Evolutionary conservation across 1,140 invertebrate species (phyloP).

Genomic region (Zophobas morio): DNA sequence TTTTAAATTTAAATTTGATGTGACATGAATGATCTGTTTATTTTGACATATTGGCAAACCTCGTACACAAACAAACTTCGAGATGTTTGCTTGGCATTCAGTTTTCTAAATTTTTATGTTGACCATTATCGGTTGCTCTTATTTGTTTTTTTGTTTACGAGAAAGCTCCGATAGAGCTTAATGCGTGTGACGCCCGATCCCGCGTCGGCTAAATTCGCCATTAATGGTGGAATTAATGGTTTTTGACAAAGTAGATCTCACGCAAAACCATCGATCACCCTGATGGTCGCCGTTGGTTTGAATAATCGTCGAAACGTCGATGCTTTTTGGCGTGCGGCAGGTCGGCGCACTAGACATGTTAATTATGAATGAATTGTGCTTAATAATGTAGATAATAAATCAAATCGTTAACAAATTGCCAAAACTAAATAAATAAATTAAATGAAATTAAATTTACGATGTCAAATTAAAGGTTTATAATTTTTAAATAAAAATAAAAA

Average conservation of each 20-base stretch:
- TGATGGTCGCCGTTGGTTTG: conserved; percentile 33
- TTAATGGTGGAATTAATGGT: conserved; percentile 25
- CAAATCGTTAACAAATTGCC: conserved; percentile 42
- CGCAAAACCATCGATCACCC: conserved; percentile 39
- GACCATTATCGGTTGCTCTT: conserved; percentile 13
- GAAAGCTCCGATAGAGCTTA: not conserved
- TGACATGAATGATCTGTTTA: conserved; percentile 23
- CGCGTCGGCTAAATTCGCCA: conserved; percentile 13
- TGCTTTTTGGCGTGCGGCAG: conserved; percentile 33
- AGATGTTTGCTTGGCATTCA: not conserved
- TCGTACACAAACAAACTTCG: not conserved
- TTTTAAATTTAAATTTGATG: conserved; percentile 37
- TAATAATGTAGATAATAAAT: conserved; percentile 42
- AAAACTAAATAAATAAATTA: conserved; percentile 41
- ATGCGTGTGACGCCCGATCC: conserved; percentile 11
- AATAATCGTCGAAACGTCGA: conserved; percentile 36
- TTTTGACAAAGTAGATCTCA: conserved; percentile 11
- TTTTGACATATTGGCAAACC: conserved; percentile 21
- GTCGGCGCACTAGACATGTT: conserved; percentile 31
- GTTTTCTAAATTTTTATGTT: conserved; percentile 10
- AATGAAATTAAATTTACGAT: conserved; percentile 37
- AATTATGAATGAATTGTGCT: conserved; percentile 41
- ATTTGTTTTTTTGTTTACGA: conserved; percentile 30
- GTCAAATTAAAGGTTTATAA: conserved; percentile 41
- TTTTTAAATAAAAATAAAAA: conserved; percentile 29